A percentile compares a stretch with the other conserved stretches of the same genome.
These are phyloP conservation scores for Echeneis naucrates DNA, from an alignment of 2,797 vertebrate genomes.

Conservation along the genomic window DNA sequence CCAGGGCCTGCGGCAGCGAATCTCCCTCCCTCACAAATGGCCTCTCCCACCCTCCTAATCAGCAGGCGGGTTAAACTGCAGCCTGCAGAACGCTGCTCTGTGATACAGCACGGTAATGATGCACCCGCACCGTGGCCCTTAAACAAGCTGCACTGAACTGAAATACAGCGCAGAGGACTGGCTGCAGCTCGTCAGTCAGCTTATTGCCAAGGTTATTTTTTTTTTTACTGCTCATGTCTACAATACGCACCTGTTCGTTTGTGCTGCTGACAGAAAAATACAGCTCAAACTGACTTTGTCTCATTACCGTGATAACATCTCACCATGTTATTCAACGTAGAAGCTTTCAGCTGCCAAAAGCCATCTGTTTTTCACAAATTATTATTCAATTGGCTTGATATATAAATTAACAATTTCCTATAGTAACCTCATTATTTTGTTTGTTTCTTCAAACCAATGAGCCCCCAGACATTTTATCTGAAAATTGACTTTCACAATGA, in stretches of 20 bases:
- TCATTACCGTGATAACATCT: neutral
- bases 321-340: neutral
- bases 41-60: constrained; percentile 2
- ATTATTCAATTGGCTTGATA: too few species aligned
- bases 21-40: constrained; percentile 8
- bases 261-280: neutral
- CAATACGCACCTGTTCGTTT: neutral
- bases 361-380: too few species aligned
- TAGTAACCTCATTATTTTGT: neutral
- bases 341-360: too few species aligned
- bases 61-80: constrained; percentile 13
- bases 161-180: neutral
- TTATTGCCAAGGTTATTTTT: constrained; percentile 23
- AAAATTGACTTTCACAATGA: too few species aligned
- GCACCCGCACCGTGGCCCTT: constrained; percentile 5
- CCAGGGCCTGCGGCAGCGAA: constrained; percentile 17
- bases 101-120: constrained; percentile 2
- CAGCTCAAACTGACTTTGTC: too few species aligned
- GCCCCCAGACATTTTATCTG: too few species aligned
- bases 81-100: neutral
- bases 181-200: neutral
- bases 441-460: neutral
- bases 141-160: neutral
- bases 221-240: neutral
- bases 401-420: neutral